A percentile compares a stretch with the other conserved stretches of the same genome.
Conservation (phyloP, 2,113 vertebrate genomes). For the Coracopsis vasa region DNA sequence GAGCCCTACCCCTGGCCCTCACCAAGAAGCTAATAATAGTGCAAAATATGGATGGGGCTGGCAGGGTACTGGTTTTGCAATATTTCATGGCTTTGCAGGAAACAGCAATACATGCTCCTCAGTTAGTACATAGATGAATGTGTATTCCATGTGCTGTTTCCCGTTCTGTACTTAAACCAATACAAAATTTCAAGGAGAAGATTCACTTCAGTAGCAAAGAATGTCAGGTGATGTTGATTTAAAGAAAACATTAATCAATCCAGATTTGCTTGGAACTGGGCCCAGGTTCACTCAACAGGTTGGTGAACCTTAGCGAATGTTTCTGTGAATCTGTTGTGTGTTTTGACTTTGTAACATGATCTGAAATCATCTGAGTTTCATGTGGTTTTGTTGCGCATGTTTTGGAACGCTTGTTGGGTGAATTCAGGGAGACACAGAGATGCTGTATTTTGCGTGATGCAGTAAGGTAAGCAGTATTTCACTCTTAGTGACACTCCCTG, state of each 20-base stretch:
- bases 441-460: not conserved
- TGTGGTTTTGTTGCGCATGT: not conserved
- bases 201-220: slow-evolving; percentile 47
- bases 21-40: not conserved
- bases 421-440: not conserved
- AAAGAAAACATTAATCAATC: slow-evolving; percentile 62
- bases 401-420: not conserved
- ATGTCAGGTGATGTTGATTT: slow-evolving; percentile 53
- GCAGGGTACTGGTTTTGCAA: not conserved
- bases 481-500: not conserved
- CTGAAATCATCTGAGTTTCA: slow-evolving; percentile 39
- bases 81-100: not conserved
- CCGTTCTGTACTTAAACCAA: not conserved
- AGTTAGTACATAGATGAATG: not conserved
- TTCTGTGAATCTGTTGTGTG: slow-evolving; percentile 30
- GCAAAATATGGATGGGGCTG: not conserved
- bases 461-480: not conserved
- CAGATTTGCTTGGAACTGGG: slow-evolving; percentile 39
- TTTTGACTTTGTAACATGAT: slow-evolving; percentile 46
- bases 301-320: slow-evolving; percentile 60
- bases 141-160: not conserved
- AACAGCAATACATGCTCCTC: not conserved
- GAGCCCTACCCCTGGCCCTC: not conserved
- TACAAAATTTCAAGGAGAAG: not conserved
- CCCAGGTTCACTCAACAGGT: slow-evolving; percentile 53